Base-by-base conservation (phyloP, 2,113 vertebrate species). In the Zapornia atra region DNA sequence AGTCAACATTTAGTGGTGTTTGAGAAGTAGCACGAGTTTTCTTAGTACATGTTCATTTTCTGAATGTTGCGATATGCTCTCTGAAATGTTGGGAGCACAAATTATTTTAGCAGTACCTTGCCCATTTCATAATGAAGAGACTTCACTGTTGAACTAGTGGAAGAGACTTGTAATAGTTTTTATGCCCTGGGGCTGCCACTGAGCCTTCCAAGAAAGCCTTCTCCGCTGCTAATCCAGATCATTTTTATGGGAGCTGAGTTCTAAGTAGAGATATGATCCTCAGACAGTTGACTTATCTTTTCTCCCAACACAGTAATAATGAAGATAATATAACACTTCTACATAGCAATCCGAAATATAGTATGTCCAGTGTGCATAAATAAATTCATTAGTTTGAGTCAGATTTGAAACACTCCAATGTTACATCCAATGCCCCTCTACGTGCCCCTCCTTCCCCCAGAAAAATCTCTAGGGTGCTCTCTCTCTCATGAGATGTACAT, bases 371-470 rank as follows among this genome's bases (percentile, higher is more conserved):
- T 34, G 24, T 77, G 36, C 5, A 3, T 73, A n/a, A 86, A 24
- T 34, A 51, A 65, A 31, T 82, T 68, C 2, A 12, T 63, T 68
- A 59, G 59, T 40, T 64, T 44, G n/a, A 54, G 42, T 60, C 28
- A 64, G 70, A 34, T 69, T 61, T 63, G 11, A 69, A 60, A n/a
- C 21, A 59, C 29, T 78, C 34, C 36, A 68, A 2, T 51, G 11
- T 77, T 20, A 33, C 29, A 31, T 9, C 9, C 11, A 26, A 28
- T 36, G 6, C 15, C 40, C 38, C 5, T 14, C 11, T 44, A 44
- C 15, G 8, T 44, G 42, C 15, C 7, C 5, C 21, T 28, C 2
- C 1, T 10, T 5, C 5, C 9, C 2, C 10, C 21, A 24, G 2
- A 29, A 29, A 44, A 61, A 8, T 15, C 26, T 71, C 42, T 44